A percentile compares a stretch with the other conserved stretches of the same genome.
Evolutionary conservation across 2,797 vertebrate genomes (phyloP).

Genomic region (Lagodon rhomboides): DNA sequence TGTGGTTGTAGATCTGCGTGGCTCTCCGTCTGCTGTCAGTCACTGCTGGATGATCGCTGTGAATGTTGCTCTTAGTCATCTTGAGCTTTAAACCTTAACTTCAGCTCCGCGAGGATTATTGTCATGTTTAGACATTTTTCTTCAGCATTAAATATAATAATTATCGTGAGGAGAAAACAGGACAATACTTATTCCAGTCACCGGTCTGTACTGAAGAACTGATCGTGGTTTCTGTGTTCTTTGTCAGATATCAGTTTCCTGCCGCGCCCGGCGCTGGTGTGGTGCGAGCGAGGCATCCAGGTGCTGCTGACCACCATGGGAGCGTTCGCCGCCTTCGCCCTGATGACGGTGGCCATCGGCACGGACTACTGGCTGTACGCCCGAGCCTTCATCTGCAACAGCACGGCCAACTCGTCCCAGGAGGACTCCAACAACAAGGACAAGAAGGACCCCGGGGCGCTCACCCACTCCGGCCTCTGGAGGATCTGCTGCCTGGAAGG

Average conservation of each 20-base stretch:
- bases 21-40: background rate
- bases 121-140: background rate
- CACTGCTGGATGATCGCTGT: background rate
- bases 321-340: constrained; percentile 93
- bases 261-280: constrained; percentile 85
- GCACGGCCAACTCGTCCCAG: constrained; percentile 90
- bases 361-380: constrained; percentile 97
- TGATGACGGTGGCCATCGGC: constrained; percentile 95
- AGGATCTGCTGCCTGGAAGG: constrained; percentile 96
- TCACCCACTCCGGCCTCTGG: constrained; percentile 96
- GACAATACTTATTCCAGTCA: too few species aligned
- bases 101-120: too few species aligned
- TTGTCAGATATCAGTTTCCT: constrained; percentile 69
- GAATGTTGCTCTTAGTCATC: background rate
- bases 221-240: background rate
- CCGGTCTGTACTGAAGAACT: background rate
- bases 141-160: background rate
- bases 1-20: too few species aligned
- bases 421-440: constrained; percentile 88
- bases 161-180: too few species aligned
- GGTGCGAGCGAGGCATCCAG: constrained; percentile 94
- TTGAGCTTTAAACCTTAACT: background rate
- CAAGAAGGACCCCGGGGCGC: constrained; percentile 92
- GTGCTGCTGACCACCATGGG: constrained; percentile 93
- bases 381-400: constrained; percentile 94